Evolutionary conservation across 2,113 vertebrate species (phyloP).

Genomic region (Urocolius indicus): DNA sequence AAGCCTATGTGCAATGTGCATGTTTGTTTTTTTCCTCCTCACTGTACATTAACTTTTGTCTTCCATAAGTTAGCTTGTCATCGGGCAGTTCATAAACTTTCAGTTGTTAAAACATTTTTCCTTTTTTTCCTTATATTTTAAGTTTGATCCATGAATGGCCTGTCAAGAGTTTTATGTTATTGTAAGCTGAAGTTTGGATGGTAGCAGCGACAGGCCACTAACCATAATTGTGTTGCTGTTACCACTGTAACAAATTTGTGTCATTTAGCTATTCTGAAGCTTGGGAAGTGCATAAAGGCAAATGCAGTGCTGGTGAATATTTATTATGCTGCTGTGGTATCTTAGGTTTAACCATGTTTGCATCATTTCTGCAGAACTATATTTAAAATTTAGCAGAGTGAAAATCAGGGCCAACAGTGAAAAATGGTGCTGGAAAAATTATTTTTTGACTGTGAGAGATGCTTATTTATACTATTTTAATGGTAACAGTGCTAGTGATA

Average conservation of each 20-base stretch:
- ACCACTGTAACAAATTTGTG: constrained; percentile 65
- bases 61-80: background rate
- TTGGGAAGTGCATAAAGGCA: constrained; percentile 52
- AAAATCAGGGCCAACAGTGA: background rate
- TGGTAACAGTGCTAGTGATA: background rate
- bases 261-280: constrained; percentile 61
- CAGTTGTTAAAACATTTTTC: constrained; percentile 19
- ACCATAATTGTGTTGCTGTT: constrained; percentile 69
- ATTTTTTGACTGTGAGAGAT: background rate
- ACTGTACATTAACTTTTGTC: background rate
- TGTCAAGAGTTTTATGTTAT: constrained; percentile 58
- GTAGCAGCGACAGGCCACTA: constrained; percentile 60
- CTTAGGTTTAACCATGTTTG: constrained; percentile 39
- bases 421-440: background rate
- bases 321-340: constrained; percentile 20
- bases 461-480: background rate
- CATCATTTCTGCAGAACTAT: constrained; percentile 26
- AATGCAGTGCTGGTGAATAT: constrained; percentile 39
- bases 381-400: background rate
- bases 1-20: accelerated
- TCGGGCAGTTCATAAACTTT: background rate
- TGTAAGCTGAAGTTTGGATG: constrained; percentile 46
- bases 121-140: constrained; percentile 21
- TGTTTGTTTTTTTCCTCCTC: background rate
- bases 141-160: constrained; percentile 52